A percentile compares a stretch with the other conserved stretches of the same genome.
Conservation (phyloP, 2,888 invertebrate genomes). For the Asteroscopus sphinx region DNA sequence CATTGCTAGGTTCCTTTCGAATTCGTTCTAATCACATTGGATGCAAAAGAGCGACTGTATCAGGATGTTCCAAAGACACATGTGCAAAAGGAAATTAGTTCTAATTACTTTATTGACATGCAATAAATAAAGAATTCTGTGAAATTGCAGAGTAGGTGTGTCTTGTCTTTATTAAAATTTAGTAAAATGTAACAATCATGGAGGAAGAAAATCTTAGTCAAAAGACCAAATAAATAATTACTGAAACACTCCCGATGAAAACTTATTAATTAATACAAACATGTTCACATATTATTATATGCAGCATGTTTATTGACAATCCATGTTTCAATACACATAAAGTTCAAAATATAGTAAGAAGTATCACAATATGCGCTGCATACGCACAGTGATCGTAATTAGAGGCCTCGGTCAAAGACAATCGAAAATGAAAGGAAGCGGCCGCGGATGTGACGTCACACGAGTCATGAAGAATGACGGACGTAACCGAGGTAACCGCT, state of each 20-base stretch:
- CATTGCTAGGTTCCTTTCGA: background rate
- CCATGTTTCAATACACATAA: background rate
- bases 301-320: too few relatives aligned
- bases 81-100: too few relatives aligned
- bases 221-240: slow-evolving; percentile 14
- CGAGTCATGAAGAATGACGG: slow-evolving; percentile 41
- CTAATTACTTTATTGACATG: too few relatives aligned
- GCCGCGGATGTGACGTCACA: slow-evolving; percentile 80
- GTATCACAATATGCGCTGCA: slow-evolving; percentile 51
- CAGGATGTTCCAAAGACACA: too few relatives aligned
- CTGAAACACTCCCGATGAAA: background rate
- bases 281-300: too few relatives aligned
- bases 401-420: slow-evolving; percentile 86
- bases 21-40: too few relatives aligned
- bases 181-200: slow-evolving; percentile 18
- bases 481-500: slow-evolving; percentile 60
- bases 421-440: slow-evolving; percentile 87
- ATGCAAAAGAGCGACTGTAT: too few relatives aligned
- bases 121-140: too few relatives aligned
- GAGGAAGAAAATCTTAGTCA: background rate
- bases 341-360: background rate
- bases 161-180: background rate
- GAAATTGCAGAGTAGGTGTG: too few relatives aligned
- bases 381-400: slow-evolving; percentile 77
- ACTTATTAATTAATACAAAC: slow-evolving; percentile 11